These are phyloP conservation scores for Hydrolagus colliei DNA, from an alignment of 2,797 vertebrate genomes.

Conservation along the genomic window DNA sequence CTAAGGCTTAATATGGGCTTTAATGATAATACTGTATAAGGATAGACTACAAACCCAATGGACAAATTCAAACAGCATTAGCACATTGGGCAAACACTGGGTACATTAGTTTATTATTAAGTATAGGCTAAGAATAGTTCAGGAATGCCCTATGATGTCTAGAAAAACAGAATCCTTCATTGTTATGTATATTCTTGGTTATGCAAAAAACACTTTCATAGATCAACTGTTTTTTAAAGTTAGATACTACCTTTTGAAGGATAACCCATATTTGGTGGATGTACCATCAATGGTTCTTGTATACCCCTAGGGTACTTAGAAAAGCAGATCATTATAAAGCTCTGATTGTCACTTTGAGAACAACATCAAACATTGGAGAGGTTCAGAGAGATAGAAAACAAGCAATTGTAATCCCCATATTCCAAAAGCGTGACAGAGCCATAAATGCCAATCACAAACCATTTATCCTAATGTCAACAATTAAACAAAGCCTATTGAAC, in stretches of 20 bases:
- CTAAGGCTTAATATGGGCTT: not conserved
- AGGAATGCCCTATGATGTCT: slow-evolving; percentile 1
- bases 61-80: not conserved
- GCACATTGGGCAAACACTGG: not conserved
- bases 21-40: not conserved
- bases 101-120: not conserved
- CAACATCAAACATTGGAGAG: too few relatives aligned
- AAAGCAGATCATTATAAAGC: too few relatives aligned
- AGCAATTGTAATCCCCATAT: too few relatives aligned
- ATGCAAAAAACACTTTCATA: not conserved
- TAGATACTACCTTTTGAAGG: not conserved
- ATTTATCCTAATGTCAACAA: too few relatives aligned
- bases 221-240: slow-evolving; percentile 18
- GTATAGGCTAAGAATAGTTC: slow-evolving; percentile 21
- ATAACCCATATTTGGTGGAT: not conserved
- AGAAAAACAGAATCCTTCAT: slow-evolving; percentile 15
- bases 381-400: too few relatives aligned
- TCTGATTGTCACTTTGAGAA: too few relatives aligned
- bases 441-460: too few relatives aligned
- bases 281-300: not conserved
- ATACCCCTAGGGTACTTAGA: not conserved
- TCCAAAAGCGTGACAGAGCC: too few relatives aligned
- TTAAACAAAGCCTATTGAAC: too few relatives aligned
- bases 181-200: slow-evolving; percentile 5
- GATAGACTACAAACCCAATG: not conserved